Evolutionary conservation across 35 echinoderm and acorn worm genomes (phyloP).

Genomic region (Anneissia japonica): DNA sequence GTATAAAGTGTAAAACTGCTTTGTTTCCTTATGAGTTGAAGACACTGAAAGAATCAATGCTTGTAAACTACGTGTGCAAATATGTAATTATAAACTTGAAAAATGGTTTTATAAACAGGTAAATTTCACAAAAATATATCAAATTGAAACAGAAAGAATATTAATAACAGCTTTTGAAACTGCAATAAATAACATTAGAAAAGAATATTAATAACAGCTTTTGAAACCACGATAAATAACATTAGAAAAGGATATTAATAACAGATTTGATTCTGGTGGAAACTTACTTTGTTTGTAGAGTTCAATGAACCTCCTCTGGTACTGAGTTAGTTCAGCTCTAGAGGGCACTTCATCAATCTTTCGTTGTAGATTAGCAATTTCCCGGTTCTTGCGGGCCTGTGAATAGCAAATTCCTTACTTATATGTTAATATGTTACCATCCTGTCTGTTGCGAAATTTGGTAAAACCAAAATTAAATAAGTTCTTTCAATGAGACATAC

Average conservation of each 20-base stretch:
- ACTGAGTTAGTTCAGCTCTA: constrained; percentile 90
- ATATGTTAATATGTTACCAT: no score
- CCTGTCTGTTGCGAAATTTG: no score
- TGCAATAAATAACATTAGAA: neutral
- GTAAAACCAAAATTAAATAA: no score
- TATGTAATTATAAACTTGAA: no score
- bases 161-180: neutral
- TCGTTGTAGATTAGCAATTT: constrained; percentile 83
- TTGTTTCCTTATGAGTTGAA: constrained; percentile 89
- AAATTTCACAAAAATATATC: no score
- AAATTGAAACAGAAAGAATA: no score
- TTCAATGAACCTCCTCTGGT: constrained; percentile 94
- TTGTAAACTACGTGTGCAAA: no score
- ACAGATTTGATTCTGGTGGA: neutral
- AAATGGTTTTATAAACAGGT: no score
- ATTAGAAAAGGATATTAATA: neutral
- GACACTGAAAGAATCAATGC: constrained; percentile 50
- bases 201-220: neutral
- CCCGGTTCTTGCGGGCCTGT: constrained; percentile 89
- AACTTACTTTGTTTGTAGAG: constrained; percentile 87
- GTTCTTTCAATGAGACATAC: no score
- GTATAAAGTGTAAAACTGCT: constrained; percentile 97
- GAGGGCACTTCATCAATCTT: constrained; percentile 98
- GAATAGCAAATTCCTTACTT: neutral
- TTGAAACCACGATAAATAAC: neutral